These are phyloP conservation scores for Macropus fuliginosus DNA, from an alignment of 2,797 vertebrate species.

Conservation along the genomic window DNA sequence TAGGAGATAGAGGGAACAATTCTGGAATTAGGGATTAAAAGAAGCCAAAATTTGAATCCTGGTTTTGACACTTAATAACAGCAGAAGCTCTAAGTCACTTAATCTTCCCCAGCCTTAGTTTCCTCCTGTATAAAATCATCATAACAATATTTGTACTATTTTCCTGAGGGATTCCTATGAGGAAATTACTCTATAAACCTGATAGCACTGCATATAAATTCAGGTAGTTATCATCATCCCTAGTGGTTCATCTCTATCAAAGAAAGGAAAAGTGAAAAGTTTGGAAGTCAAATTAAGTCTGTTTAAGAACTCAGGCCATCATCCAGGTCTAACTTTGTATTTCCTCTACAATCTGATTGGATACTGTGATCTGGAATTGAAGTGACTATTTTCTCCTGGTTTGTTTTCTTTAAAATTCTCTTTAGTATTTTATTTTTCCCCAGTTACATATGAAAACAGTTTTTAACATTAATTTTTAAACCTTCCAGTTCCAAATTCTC, in stretches of 20 bases:
- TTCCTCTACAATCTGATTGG: not conserved
- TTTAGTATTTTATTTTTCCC: no score
- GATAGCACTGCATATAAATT: not conserved
- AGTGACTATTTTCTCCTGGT: not conserved
- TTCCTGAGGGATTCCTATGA: not conserved
- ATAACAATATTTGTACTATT: not conserved
- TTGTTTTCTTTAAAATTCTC: not conserved
- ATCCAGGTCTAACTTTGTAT: not conserved
- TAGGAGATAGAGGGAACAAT: not conserved
- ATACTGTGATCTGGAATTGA: not conserved
- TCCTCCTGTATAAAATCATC: not conserved
- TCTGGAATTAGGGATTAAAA: not conserved
- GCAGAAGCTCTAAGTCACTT: not conserved
- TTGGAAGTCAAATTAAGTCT: not conserved
- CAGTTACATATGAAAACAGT: no score
- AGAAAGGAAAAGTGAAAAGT: not conserved
- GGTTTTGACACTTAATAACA: conserved; percentile 5
- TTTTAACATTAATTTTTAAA: no score
- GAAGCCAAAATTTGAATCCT: conserved; percentile 10
- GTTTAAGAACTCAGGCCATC: not conserved
- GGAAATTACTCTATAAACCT: not conserved
- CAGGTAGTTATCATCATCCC: not conserved
- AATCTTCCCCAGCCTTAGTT: not conserved
- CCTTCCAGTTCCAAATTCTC: no score
- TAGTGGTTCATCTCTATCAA: not conserved